Percentiles rank a stretch among this genome's conserved stretches.
Conservation (phyloP, 1,140 invertebrate genomes). For the Drosophila ambigua region DNA sequence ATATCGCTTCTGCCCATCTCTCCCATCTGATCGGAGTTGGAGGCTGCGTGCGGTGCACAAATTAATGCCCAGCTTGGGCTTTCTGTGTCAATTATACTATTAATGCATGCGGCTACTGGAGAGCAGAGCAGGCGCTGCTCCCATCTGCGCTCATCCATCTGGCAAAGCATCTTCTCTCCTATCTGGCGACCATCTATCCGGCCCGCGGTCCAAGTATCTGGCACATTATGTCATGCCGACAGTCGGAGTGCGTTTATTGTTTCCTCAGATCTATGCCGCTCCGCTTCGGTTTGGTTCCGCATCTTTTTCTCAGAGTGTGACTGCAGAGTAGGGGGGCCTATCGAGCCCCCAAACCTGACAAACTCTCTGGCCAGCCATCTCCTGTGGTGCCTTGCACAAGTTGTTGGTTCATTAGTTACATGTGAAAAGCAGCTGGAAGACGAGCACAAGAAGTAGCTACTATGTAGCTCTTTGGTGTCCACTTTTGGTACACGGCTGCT, state of each 20-base stretch:
- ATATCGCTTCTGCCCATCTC: neutral
- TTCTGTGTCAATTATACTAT: conserved; percentile 78
- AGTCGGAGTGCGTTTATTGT: conserved; percentile 52
- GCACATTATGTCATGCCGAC: conserved; percentile 56
- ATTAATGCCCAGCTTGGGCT: conserved; percentile 62
- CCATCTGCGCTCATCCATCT: conserved; percentile 23
- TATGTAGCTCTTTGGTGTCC: conserved; percentile 19
- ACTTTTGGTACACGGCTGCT: conserved; percentile 10
- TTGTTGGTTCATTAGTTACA: conserved; percentile 24
- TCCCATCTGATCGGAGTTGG: conserved; percentile 2
- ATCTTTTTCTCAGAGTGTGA: conserved; percentile 16
- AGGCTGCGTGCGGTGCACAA: conserved; percentile 52
- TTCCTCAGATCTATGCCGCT: conserved; percentile 63
- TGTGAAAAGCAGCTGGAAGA: neutral
- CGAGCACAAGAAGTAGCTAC: too few species aligned
- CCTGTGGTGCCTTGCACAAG: conserved; percentile 25
- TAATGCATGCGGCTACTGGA: conserved; percentile 69
- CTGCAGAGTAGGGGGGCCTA: neutral
- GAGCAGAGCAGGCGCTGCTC: conserved; percentile 1
- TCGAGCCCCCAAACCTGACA: neutral
- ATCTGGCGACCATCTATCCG: conserved; percentile 13
- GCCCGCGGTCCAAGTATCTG: conserved; percentile 37
- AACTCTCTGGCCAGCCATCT: conserved; percentile 15
- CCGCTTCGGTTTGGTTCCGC: conserved; percentile 18
- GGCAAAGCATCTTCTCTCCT: conserved; percentile 23